Percentiles rank a stretch among this genome's conserved stretches.
Conservation (phyloP, 2,113 vertebrate genomes). For the Brachionichthys hirsutus region DNA sequence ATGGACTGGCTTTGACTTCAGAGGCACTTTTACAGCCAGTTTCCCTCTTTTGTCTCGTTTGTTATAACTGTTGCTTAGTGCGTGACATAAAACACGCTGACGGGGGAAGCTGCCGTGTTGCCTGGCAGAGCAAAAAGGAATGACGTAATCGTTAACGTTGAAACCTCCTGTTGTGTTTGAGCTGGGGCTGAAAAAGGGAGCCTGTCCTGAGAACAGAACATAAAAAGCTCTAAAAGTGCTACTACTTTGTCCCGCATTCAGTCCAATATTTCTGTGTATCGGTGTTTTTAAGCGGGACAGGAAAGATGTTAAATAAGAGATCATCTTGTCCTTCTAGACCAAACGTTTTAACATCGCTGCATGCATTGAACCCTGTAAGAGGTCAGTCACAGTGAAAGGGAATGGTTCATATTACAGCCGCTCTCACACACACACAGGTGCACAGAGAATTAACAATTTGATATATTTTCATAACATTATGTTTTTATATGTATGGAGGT, state of each 20-base stretch:
- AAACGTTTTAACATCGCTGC: not conserved
- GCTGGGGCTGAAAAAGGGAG: constrained; percentile 16
- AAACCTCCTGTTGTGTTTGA: constrained; percentile 43
- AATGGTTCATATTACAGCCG: constrained; percentile 21
- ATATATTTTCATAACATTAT: too few species aligned
- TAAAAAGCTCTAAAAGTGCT: not conserved
- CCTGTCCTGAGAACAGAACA: constrained; percentile 1
- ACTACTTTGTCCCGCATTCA: constrained; percentile 9
- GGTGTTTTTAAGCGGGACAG: constrained; percentile 6
- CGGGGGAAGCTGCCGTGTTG: constrained; percentile 34
- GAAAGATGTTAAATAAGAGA: constrained; percentile 1
- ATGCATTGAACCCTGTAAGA: constrained; percentile 14
- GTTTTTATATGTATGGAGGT: not conserved
- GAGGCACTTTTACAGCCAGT: constrained; percentile 31
- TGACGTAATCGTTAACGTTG: constrained; percentile 53
- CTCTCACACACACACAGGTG: too few species aligned
- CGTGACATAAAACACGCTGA: constrained; percentile 26
- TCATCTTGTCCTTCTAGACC: not conserved
- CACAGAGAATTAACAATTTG: too few species aligned
- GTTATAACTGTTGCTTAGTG: constrained; percentile 39
- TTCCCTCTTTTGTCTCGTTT: constrained; percentile 34
- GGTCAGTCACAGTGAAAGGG: constrained; percentile 15
- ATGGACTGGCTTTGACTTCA: constrained; percentile 28
- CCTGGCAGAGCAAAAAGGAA: constrained; percentile 50
- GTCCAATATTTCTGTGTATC: constrained; percentile 9